Conservation (phyloP, 2,797 vertebrate genomes). For the Arctocebus calabarensis region DNA sequence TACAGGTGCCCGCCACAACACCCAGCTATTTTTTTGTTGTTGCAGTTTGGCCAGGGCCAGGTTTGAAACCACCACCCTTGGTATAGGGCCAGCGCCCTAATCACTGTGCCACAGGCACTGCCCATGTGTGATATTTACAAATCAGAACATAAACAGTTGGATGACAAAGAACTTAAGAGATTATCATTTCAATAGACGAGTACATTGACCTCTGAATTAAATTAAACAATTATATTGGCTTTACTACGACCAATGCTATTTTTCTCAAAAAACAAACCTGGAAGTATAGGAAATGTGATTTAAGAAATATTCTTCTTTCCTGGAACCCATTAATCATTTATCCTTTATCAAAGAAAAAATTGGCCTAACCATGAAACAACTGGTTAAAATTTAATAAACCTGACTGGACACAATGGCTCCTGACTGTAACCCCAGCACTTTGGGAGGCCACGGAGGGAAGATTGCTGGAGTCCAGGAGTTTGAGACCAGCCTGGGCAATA, state of each 20-base stretch:
- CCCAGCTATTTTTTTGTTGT: too few species aligned
- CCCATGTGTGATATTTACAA: background rate
- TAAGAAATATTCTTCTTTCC: constrained; percentile 79
- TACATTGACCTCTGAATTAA: background rate
- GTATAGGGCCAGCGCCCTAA: too few species aligned
- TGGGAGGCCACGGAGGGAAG: background rate
- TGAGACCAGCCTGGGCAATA: background rate
- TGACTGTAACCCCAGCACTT: background rate
- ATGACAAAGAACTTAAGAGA: background rate
- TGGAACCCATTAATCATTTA: constrained; percentile 74
- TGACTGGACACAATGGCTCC: background rate
- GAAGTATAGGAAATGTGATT: constrained; percentile 63
- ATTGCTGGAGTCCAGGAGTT: background rate
- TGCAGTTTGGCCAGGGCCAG: too few species aligned
- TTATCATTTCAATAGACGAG: background rate
- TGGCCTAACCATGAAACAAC: constrained; percentile 67
- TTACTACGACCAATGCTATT: constrained; percentile 50
- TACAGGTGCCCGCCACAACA: too few species aligned
- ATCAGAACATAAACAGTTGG: constrained; percentile 3
- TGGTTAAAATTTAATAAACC: constrained; percentile 65
- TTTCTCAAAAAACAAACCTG: constrained; percentile 67
- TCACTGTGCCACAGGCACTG: too few species aligned
- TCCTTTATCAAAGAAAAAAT: constrained; percentile 74
- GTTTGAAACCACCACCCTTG: too few species aligned
- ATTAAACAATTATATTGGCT: constrained; percentile 60